Evolutionary conservation across 2,888 invertebrate genomes (phyloP), one percentile per base, ranked within the genome.

Genomic region (Drosophila tanythrix): DNA sequence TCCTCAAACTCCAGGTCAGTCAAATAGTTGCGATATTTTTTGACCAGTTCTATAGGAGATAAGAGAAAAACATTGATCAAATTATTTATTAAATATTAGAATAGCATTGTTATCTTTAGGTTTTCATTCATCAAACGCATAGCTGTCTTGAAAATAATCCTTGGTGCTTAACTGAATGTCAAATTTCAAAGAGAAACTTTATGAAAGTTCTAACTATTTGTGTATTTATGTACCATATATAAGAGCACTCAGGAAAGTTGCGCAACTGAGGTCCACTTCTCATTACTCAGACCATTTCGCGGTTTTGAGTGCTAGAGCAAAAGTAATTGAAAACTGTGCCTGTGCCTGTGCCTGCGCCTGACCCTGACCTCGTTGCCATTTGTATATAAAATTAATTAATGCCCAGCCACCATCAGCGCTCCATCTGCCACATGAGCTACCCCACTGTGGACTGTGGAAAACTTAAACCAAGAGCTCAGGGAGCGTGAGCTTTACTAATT

Each of bases 1-100:
- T 99, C 99, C 83, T 95, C 96, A 90, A 97, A 95, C 94, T 99
- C 99, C 95, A 97, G 98, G 88, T 97, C 97, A 58, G 98, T 97
- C 89, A 99, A 94, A 86, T 96, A 95, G 80, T 96, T 96, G 73
- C 97, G 96, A 93, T 97, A 98, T 89, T 96, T 94, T 92, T 97
- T 97, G 61, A 98, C 94, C 74, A 97, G 96, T 93, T 98, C 98
- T 97, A 31, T 11, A 2, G 7, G 11, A 4, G n/a, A 27, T 18
- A 18, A 10, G 7, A 7, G 18, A 18, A 36, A 6, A 7, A 27
- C 11, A 51, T 18, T 2, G 7, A 27, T 18, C 7, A n/a, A 35
- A 25, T 4, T 21, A n/a, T n/a, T n/a, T n/a, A n/a, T n/a, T n/a
- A n/a, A n/a, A n/a, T n/a, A n/a, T n/a, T n/a, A n/a, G n/a, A n/a